These are phyloP conservation scores for Pocillopora meandrina DNA, from an alignment of 92 coral and sea anemone genomes.

Conservation along the genomic window DNA sequence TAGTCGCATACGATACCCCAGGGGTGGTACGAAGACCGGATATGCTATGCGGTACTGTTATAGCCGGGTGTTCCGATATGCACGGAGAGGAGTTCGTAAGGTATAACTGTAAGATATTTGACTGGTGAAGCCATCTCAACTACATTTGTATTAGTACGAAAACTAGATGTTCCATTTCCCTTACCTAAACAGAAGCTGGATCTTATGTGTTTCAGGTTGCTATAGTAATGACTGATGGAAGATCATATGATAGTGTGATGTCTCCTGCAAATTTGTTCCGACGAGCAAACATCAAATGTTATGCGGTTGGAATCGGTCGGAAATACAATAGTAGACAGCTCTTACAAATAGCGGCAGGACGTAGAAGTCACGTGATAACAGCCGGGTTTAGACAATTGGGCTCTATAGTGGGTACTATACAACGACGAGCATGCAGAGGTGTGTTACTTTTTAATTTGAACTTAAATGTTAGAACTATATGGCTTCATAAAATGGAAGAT, in stretches of 20 bases:
- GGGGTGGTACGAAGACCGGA: slow-evolving; percentile 64
- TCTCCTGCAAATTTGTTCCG: slow-evolving; percentile 56
- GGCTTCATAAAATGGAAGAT: too few species aligned
- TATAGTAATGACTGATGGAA: slow-evolving; percentile 73
- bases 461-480: too few species aligned
- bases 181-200: background rate
- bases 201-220: slow-evolving; percentile 15
- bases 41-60: slow-evolving; percentile 46
- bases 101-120: slow-evolving; percentile 16
- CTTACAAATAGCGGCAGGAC: slow-evolving; percentile 55
- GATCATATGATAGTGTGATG: slow-evolving; percentile 52
- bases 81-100: slow-evolving; percentile 57
- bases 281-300: slow-evolving; percentile 53
- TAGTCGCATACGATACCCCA: slow-evolving; percentile 53
- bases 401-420: slow-evolving; percentile 51
- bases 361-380: slow-evolving; percentile 59
- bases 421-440: slow-evolving; percentile 66
- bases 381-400: slow-evolving; percentile 52
- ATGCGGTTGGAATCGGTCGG: slow-evolving; percentile 71
- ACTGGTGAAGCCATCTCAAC: background rate
- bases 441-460: too few species aligned
- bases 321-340: slow-evolving; percentile 48
- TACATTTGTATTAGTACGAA: background rate
- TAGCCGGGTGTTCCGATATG: slow-evolving; percentile 36
- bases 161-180: background rate